Evolutionary conservation across 2,888 invertebrate genomes (phyloP), one percentile per base, ranked within the genome.

Genomic region (Tenthredo mesomela): DNA sequence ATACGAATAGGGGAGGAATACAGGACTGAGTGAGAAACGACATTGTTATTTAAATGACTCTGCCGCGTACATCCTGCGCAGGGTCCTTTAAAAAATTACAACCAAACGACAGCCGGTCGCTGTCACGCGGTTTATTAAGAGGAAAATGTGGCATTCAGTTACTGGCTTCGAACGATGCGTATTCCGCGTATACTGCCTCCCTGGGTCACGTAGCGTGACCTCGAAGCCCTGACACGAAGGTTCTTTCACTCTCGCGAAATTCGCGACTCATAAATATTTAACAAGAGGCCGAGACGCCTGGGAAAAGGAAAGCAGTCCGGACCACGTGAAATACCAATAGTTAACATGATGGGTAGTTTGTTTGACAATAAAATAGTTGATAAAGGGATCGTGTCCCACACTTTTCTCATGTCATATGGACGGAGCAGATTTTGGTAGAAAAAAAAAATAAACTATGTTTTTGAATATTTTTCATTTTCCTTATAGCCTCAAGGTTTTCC

Each of bases 121-220:
- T 43, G 50, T 65, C 33, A 21, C 29, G 37, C 70, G 25, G 75
- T 84, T 85, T 54, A 54, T 78, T 73, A 85, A 85, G 85, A 84
- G 82, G 77, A 84, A 83, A 84, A 61, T 84, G 37, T n/a, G 61
- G 21, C 58, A 77, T 77, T 50, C 54, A 58, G 50, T 37, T 40
- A 77, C 77, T 71, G 40, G 12, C 12, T 78, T 37, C 58, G 58
- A 58, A 50, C 29, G 25, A 58, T 61, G 33, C 37, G 33, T 54
- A 58, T 37, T 78, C 12, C 78, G 78, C 29, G 58, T 67, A 67
- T 67, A 29, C 33, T 67, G 18, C 37, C 15, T 54, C 61, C 33
- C 54, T 33, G 58, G 58, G 58, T 78, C 58, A 78, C 78, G 78
- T 78, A 78, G n/a, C n/a, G 21, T 21, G 54, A 37, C 54, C 37